Evolutionary conservation across 2,113 vertebrate genomes (phyloP).

Genomic region (Calonectris borealis): DNA sequence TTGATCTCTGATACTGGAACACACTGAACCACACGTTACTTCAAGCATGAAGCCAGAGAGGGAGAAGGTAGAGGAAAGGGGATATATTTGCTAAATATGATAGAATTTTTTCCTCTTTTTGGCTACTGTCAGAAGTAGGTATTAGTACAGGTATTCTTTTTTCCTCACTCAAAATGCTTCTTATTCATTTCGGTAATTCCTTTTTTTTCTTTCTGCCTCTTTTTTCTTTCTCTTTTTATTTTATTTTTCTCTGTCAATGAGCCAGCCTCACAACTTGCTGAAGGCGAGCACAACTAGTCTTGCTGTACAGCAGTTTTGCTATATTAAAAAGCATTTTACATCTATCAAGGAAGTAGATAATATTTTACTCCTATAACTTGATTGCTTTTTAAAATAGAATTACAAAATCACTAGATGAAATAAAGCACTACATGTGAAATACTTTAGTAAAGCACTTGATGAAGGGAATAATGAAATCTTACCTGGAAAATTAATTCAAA

Average conservation of each 20-base stretch:
- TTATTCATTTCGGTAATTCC: background rate
- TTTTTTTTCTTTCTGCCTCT: background rate
- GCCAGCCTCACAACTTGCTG: background rate
- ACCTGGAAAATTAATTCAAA: slow-evolving; percentile 15
- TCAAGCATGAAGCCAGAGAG: background rate
- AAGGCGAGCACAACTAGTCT: background rate
- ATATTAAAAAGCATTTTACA: background rate
- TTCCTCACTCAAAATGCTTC: background rate
- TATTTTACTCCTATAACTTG: background rate
- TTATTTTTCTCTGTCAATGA: background rate
- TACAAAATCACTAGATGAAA: background rate
- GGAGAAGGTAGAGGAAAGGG: background rate
- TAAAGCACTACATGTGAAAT: background rate
- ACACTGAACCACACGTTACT: background rate
- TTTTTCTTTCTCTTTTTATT: background rate
- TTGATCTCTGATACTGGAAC: background rate
- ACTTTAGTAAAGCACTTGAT: background rate
- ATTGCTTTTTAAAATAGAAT: background rate
- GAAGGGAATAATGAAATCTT: background rate
- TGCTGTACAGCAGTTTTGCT: background rate
- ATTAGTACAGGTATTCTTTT: background rate
- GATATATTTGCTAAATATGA: background rate
- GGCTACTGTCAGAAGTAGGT: background rate
- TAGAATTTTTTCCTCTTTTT: background rate
- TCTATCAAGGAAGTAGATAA: background rate